Evolutionary conservation across 2,888 invertebrate species (phyloP), one percentile per base, ranked within the genome.

Genomic region (Tyria jacobaeae): DNA sequence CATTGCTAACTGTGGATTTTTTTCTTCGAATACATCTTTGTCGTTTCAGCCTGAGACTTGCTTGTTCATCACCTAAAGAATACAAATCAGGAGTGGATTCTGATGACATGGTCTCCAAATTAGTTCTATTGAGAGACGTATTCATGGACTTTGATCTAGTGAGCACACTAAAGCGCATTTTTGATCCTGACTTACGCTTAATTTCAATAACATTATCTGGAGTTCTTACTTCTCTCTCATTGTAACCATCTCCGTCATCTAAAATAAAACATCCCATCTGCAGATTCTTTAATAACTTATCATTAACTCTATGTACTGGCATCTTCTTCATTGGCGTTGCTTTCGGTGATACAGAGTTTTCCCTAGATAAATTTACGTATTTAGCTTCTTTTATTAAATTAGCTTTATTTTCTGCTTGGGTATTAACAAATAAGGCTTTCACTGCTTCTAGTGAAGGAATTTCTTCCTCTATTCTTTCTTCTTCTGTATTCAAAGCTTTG

Each of bases 21-120:
- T 95, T 94, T 66, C 95, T 89, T 3, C 95, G 86, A 17, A 95
- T 94, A 73, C 95, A 95, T 71, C 89, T 94, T 79, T 95, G 95
- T 24, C 95, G 87, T 80, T 94, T 94, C 39, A 95, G 80, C 62
- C 90, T 86, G 7, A 89, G 77, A 68, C 90, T 91, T 7, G 81
- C 79, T 6, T 83, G 83, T 66, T 87, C 88, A 58, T 81, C 80
- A 31, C 84, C 76, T 10, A 80, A 79, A 2, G 81, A 72, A 68
- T 85, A 88, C 55, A 94, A 78, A 71, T 93, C 90, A 31, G 94
- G 91, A 10, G 91, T 93, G 2, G 92, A 93, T 75, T 87, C 90
- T 41, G 90, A 88, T 17, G 89, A 84, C 4, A 83, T 74, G 1
- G 75, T 71, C 60, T 83, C 83, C 48, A 89, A 70, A 61, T 86